Evolutionary conservation across 2,888 invertebrate species (phyloP).

Genomic region (Campoplex capitator): DNA sequence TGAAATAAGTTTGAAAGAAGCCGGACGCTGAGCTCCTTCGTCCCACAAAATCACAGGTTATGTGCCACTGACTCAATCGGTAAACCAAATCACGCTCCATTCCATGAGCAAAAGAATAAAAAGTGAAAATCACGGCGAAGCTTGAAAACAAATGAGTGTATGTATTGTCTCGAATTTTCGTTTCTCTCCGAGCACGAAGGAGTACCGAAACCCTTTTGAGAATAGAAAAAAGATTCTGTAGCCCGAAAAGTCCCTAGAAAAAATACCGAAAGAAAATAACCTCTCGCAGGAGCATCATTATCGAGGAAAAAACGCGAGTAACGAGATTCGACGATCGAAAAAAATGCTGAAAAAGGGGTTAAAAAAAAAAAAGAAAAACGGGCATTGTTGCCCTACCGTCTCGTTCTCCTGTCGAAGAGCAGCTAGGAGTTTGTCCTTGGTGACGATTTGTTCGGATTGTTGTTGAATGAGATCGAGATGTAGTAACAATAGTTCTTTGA

Average conservation of each 20-base stretch:
- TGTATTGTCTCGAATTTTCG: neutral
- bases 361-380: slow-evolving; percentile 7
- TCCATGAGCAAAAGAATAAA: neutral
- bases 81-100: slow-evolving; percentile 1
- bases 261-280: neutral
- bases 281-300: neutral
- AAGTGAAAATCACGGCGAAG: neutral
- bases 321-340: neutral
- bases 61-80: slow-evolving; percentile 32
- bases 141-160: neutral
- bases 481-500: slow-evolving; percentile 92
- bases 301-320: neutral
- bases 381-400: slow-evolving; percentile 86
- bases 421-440: slow-evolving; percentile 91
- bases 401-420: slow-evolving; percentile 92
- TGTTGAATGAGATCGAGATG: slow-evolving; percentile 96
- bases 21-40: neutral
- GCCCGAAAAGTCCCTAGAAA: slow-evolving; percentile 7
- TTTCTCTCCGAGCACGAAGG: neutral
- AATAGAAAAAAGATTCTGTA: neutral
- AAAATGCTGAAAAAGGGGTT: neutral
- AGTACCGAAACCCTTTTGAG: neutral
- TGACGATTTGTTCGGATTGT: slow-evolving; percentile 93
- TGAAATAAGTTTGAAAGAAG: neutral
- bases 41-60: slow-evolving; percentile 25